Conservation (phyloP, 1,140 invertebrate species). For the Eumaeus atala region DNA sequence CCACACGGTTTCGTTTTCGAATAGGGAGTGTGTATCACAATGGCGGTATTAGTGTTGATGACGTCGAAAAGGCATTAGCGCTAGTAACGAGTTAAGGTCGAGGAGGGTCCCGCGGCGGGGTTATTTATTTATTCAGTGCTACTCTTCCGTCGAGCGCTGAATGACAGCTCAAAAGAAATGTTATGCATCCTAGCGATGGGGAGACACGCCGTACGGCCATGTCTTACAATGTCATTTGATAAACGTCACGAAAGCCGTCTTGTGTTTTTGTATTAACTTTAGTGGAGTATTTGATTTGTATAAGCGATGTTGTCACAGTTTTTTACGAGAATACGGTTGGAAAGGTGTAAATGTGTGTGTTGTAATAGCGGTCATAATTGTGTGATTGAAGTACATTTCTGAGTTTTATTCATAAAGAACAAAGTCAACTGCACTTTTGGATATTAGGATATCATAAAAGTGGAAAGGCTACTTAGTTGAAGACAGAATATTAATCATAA, state of each 20-base stretch:
- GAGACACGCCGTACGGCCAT: slow-evolving; percentile 19
- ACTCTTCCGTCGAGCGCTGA: slow-evolving; percentile 35
- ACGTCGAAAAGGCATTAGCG: slow-evolving; percentile 17
- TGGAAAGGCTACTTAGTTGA: no score
- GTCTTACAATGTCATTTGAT: slow-evolving; percentile 7
- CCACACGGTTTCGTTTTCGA: no score
- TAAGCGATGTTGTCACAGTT: no score
- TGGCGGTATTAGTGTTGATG: slow-evolving; percentile 3
- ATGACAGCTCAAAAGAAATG: slow-evolving; percentile 48
- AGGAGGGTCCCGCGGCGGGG: slow-evolving; percentile 40
- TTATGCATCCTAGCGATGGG: slow-evolving; percentile 27
- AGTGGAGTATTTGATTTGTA: neutral
- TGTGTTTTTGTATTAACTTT: slow-evolving; percentile 1
- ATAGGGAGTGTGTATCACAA: neutral
- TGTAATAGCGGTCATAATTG: no score
- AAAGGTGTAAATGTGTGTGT: no score
- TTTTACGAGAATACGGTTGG: no score
- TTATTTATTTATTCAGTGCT: slow-evolving; percentile 60
- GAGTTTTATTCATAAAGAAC: no score
- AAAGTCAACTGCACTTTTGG: no score
- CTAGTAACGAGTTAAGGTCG: slow-evolving; percentile 28
- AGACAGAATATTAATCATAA: no score
- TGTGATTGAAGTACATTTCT: no score
- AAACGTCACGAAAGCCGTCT: neutral
- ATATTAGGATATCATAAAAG: no score